Conservation (phyloP, 2,797 vertebrate species). For the Remorina albescens region DNA sequence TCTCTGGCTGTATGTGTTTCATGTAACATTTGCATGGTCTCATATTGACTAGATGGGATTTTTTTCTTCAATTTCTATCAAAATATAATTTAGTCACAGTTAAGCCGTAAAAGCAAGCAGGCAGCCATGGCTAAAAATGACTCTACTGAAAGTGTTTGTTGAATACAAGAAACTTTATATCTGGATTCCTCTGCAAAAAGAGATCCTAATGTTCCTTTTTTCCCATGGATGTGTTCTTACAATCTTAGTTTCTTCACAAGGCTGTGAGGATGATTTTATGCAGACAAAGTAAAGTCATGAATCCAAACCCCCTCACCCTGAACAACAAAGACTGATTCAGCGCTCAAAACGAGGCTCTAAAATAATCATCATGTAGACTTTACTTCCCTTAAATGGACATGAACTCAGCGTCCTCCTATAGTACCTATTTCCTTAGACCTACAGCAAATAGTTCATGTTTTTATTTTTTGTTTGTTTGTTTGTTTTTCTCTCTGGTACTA, state of each 20-base stretch:
- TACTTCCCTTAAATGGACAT: neutral
- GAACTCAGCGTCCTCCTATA: neutral
- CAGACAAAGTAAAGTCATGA: neutral
- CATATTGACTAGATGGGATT: constrained; percentile 29
- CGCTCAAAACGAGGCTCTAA: neutral
- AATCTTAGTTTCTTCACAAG: neutral
- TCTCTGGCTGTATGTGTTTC: constrained; percentile 29
- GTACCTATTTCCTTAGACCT: neutral
- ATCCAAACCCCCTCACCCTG: neutral
- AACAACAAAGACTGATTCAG: too few relatives aligned
- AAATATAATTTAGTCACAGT: constrained; percentile 44
- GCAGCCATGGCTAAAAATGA: constrained; percentile 40
- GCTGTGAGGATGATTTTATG: neutral
- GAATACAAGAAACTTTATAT: neutral
- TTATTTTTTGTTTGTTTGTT: constrained; percentile 6
- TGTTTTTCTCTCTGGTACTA: neutral
- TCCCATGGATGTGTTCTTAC: neutral
- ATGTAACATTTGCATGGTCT: constrained; percentile 58
- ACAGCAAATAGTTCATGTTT: constrained; percentile 1
- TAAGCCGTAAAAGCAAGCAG: constrained; percentile 32
- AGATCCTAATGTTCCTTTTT: neutral
- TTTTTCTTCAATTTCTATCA: constrained; percentile 39
- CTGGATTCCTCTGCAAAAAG: neutral
- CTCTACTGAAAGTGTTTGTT: constrained; percentile 24
- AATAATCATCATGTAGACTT: neutral